Percentiles rank a stretch among this genome's conserved stretches.
Evolutionary conservation across 2,888 invertebrate species (phyloP).

Genomic region (Aphelenchoides bicaudatus): DNA sequence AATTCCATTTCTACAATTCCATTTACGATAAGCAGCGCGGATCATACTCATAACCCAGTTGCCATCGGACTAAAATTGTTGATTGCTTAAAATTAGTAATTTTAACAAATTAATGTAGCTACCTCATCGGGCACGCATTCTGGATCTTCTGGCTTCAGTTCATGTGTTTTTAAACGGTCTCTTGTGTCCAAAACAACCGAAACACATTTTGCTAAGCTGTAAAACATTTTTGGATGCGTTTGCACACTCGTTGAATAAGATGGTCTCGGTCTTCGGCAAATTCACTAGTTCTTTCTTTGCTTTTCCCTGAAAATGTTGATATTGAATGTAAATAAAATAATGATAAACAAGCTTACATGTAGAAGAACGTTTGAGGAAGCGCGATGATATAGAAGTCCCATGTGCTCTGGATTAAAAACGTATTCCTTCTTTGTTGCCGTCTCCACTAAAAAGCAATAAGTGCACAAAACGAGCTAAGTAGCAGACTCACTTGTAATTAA

Average conservation of each 20-base stretch:
- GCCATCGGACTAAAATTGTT: constrained; percentile 4
- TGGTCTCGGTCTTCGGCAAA: constrained; percentile 2
- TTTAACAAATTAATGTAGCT: too few species aligned
- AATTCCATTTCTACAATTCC: not conserved
- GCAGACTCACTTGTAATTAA: too few species aligned
- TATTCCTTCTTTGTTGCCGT: constrained; percentile 6
- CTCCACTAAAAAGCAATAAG: too few species aligned
- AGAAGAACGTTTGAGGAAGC: not conserved
- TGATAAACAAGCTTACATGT: not conserved
- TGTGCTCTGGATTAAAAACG: not conserved
- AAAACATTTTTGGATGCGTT: not conserved
- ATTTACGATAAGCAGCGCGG: not conserved
- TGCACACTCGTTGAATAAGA: constrained; percentile 16
- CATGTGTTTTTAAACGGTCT: not conserved
- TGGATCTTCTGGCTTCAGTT: not conserved
- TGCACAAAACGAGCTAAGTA: too few species aligned
- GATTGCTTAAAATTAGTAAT: too few species aligned
- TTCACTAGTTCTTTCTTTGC: constrained; percentile 15
- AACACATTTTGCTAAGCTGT: constrained; percentile 10
- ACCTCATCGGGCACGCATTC: constrained; percentile 1
- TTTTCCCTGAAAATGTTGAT: constrained; percentile 4
- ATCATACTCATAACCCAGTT: constrained; percentile 14
- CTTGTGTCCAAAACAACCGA: constrained; percentile 1
- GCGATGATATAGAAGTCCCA: constrained; percentile 1
- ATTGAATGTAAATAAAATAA: not conserved